Evolutionary conservation across 2,888 invertebrate genomes (phyloP), one percentile per base, ranked within the genome.

Genomic region (Vannuccia rotundouncinata): DNA sequence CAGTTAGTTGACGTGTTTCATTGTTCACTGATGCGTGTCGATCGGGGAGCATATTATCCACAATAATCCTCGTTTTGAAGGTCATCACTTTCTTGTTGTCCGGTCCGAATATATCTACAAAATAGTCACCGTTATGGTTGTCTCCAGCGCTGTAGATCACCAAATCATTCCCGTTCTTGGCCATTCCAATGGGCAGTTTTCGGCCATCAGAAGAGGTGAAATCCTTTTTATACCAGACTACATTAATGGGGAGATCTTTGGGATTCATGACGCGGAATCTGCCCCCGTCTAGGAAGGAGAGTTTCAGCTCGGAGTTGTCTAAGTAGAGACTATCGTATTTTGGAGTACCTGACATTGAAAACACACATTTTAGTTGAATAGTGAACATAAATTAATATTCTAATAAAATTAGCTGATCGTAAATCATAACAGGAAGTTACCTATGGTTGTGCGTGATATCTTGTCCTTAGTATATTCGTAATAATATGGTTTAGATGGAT

Each of bases 61-160:
- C 78, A 66, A 66, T 66, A 2, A 66, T 66, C 22, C 66, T 5
- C 22, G 66, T 22, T 27, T 78, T 78, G 28, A 78, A 28, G 17
- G 29, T 66, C 27, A 28, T 78, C 25, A 78, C 78, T 25, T 59
- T 78, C n/a, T 60, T 60, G 1, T 30, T 17, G 1, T 78, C 59
- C 1, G 31, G 25, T 27, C 60, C 60, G 25, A 78, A 28, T 2
- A 78, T 29, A n/a, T 78, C 29, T 25, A 59, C 78, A 59, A 78
- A 29, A 60, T 78, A 78, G 1, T 17, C 28, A 25, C 78, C 78
- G 29, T 78, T 66, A 29, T 78, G 78, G 22, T 78, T 78, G 28
- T 78, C 78, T 1, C 28, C 78, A 2, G 78, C 78, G 13, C 59
- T 22, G 59, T 66, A 78, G n/a, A 78, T 60, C n/a, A 78, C 59